Conservation (phyloP, 2,797 vertebrate genomes). For the Emys orbicularis region DNA sequence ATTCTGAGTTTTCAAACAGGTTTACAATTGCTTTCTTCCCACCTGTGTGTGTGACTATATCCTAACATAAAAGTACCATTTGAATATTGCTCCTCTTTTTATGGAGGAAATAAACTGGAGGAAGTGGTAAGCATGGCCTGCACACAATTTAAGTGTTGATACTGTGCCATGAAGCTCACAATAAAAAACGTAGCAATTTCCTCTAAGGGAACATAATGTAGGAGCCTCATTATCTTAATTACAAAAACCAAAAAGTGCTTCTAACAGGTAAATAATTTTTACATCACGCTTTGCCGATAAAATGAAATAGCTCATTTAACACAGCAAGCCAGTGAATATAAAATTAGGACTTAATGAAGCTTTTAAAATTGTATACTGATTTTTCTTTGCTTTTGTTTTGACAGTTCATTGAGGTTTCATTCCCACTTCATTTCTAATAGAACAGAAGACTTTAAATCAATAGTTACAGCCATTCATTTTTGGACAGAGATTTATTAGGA, state of each 20-base stretch:
- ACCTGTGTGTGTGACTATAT: not conserved
- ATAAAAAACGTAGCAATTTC: not conserved
- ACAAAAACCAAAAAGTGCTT: not conserved
- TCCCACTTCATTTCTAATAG: not conserved
- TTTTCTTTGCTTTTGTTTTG: not conserved
- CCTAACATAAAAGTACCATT: not conserved
- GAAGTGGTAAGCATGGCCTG: not conserved
- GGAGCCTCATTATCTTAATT: not conserved
- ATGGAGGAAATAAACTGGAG: not conserved
- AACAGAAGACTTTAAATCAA: not conserved
- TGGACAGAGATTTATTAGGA: not conserved
- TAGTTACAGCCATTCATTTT: not conserved
- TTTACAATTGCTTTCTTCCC: not conserved
- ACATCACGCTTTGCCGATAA: not conserved
- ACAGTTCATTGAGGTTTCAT: accelerated
- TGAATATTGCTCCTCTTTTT: not conserved
- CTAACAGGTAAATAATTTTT: not conserved
- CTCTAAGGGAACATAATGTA: not conserved
- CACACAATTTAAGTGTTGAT: not conserved
- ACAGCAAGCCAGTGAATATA: not conserved
- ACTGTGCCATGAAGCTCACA: accelerated
- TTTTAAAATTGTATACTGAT: not conserved
- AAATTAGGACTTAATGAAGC: not conserved
- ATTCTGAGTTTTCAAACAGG: not conserved
- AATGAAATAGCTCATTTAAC: constrained; percentile 44